Evolutionary conservation across 2,113 vertebrate genomes (phyloP).

Genomic region (Arvicanthis niloticus): DNA sequence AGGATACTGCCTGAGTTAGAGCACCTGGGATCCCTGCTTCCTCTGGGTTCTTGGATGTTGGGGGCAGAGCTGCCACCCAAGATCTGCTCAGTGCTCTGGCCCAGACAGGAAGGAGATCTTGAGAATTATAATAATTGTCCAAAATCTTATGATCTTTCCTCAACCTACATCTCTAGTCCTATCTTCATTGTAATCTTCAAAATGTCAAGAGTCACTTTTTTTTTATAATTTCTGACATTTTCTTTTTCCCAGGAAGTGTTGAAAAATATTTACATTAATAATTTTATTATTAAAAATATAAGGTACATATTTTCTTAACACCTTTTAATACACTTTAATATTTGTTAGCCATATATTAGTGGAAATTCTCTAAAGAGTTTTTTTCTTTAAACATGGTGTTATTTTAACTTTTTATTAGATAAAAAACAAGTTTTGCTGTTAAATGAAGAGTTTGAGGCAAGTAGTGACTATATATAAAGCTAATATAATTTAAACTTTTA

Average conservation of each 20-base stretch:
- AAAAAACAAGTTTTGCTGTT: not conserved
- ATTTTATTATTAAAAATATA: not conserved
- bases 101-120: too few species aligned
- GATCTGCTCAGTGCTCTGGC: too few species aligned
- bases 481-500: not conserved
- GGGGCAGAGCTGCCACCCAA: too few species aligned
- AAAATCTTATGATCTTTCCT: not conserved
- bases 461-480: not conserved
- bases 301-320: not conserved
- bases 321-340: not conserved
- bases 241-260: not conserved
- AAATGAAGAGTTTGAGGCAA: not conserved
- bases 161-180: not conserved
- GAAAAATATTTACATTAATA: not conserved
- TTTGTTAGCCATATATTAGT: not conserved
- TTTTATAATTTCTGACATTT: not conserved
- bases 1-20: too few species aligned
- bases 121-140: not conserved
- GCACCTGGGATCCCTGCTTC: too few species aligned
- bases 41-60: too few species aligned
- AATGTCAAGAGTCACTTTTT: not conserved
- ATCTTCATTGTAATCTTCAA: accelerated
- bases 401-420: not conserved
- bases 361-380: not conserved
- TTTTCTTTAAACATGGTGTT: not conserved